Conservation (phyloP, 2,113 vertebrate genomes). For the Dascyllus trimaculatus region DNA sequence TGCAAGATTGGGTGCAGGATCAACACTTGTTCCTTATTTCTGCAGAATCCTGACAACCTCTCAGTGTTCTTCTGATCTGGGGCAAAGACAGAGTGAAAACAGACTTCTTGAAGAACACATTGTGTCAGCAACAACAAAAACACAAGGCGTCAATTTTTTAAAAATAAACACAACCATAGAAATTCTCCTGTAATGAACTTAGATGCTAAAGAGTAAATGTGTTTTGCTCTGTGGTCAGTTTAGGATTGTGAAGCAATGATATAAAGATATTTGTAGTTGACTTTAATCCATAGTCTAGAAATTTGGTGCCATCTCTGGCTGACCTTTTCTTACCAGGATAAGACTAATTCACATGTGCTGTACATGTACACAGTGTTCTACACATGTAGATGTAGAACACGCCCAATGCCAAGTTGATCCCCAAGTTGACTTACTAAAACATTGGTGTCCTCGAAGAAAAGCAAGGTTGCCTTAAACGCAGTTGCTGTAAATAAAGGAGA, state of each 20-base stretch:
- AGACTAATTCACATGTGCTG: neutral
- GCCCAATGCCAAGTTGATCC: slow-evolving; percentile 13
- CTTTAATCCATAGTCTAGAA: neutral
- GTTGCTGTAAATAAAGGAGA: slow-evolving; percentile 22
- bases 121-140: slow-evolving; percentile 8
- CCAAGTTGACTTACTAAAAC: slow-evolving; percentile 26
- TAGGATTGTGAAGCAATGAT: neutral
- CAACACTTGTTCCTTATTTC: neutral
- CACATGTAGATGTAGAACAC: neutral
- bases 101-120: slow-evolving; percentile 19
- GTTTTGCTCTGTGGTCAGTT: slow-evolving; percentile 19
- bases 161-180: slow-evolving; percentile 6
- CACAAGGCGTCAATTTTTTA: neutral
- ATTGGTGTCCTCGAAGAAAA: slow-evolving; percentile 19
- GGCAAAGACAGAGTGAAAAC: slow-evolving; percentile 1
- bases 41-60: slow-evolving; percentile 30
- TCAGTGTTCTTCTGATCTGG: slow-evolving; percentile 7
- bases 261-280: neutral
- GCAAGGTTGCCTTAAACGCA: slow-evolving; percentile 65
- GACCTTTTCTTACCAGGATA: slow-evolving; percentile 4
- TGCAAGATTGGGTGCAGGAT: neutral
- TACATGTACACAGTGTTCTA: neutral
- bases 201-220: neutral
- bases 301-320: neutral
- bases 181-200: slow-evolving; percentile 4